phyloP scores from a whole-genome alignment of 2,113 vertebrate genomes.

The Gila orcuttii region DNA sequence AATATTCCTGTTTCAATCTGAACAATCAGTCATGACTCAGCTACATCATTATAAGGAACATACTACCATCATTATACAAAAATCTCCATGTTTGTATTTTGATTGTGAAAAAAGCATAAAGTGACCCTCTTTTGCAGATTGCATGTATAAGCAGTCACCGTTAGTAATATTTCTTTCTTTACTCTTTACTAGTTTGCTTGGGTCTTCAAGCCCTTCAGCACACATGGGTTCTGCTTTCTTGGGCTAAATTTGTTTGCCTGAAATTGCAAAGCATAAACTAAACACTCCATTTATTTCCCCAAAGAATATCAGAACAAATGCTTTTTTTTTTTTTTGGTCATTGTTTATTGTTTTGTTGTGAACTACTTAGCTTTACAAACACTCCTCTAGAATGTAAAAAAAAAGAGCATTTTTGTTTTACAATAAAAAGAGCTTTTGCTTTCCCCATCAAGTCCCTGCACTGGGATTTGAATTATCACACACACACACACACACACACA shows the following conservation, averaged over 20 bases:
- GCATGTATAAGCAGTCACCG: not conserved
- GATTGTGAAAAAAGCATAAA: constrained; percentile 1
- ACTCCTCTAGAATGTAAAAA: constrained; percentile 19
- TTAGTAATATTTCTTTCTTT: constrained; percentile 7
- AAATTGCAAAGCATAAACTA: constrained; percentile 32
- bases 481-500: not conserved
- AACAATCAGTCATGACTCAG: not conserved
- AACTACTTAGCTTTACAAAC: constrained; percentile 21
- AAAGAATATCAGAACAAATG: constrained; percentile 9
- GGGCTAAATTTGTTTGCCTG: constrained; percentile 13
- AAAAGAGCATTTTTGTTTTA: constrained; percentile 25
- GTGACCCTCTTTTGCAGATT: not conserved
- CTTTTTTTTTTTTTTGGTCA: not conserved
- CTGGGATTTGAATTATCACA: constrained; percentile 7
- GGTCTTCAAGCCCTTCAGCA: not conserved
- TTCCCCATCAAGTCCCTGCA: constrained; percentile 14
- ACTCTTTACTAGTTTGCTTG: not conserved
- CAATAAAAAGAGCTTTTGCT: constrained; percentile 26
- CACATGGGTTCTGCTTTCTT: not conserved
- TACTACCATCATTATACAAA: not conserved
- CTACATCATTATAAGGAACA: not conserved
- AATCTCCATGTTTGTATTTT: constrained; percentile 10
- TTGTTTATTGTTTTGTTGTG: constrained; percentile 31
- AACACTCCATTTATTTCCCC: constrained; percentile 29
- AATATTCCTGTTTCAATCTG: constrained; percentile 2